Conservation (phyloP, 2,797 vertebrate species). For the Macropus fuliginosus region DNA sequence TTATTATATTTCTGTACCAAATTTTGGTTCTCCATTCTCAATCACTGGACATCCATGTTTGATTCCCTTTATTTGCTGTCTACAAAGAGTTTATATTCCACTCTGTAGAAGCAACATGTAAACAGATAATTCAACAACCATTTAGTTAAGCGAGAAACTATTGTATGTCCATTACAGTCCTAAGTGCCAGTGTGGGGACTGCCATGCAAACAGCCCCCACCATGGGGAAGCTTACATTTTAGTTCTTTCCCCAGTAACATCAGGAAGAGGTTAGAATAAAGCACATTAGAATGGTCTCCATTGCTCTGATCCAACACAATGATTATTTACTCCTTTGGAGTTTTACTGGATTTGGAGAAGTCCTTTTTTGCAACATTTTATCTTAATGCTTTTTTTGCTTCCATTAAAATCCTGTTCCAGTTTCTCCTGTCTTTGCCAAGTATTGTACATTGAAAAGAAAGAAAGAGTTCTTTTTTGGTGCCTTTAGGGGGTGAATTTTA, state of each 20-base stretch:
- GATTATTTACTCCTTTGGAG: slow-evolving; percentile 15
- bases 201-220: background rate
- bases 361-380: background rate
- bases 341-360: slow-evolving; percentile 26
- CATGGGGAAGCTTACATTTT: background rate
- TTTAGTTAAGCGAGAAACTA: background rate
- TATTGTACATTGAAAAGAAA: slow-evolving; percentile 34
- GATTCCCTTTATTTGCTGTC: background rate
- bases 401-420: background rate
- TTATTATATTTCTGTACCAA: background rate
- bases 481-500: slow-evolving; percentile 68
- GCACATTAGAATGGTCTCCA: background rate
- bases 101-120: background rate
- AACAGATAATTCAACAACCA: background rate
- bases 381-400: background rate
- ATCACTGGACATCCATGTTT: background rate
- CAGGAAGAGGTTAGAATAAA: background rate
- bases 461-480: slow-evolving; percentile 38
- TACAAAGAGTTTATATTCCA: background rate
- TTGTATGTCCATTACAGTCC: background rate
- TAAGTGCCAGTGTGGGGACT: too few relatives aligned
- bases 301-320: slow-evolving; percentile 15
- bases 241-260: background rate
- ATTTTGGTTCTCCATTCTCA: background rate
- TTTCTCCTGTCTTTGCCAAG: slow-evolving; percentile 47